Evolutionary conservation across 2,888 invertebrate species (phyloP), one percentile per base, ranked within the genome.

Genomic region (Zhuqinia jingwanae): DNA sequence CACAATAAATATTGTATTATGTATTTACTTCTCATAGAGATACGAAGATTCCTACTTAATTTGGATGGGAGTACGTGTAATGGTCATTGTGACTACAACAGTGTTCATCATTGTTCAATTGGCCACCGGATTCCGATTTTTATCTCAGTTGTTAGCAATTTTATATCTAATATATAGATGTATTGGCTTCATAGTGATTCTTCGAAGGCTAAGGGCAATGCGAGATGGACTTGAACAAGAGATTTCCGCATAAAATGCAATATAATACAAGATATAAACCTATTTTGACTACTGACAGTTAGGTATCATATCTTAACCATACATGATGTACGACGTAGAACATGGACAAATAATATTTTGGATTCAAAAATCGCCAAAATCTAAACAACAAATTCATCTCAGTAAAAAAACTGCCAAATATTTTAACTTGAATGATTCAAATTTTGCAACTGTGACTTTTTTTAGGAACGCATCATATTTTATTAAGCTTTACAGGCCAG

Each of bases 101-200:
- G 79, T 88, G 13, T 85, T 88, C 76, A 88, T 85, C 20, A 85
- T 88, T 15, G 88, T 85, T 10, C 82, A 85, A 25, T 50, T 88
- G 36, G 85, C 88, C 27, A 85, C 85, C 0, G 88, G 88, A 58
- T 88, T 85, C 36, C 11, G 70, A 25, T 88, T 88, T 47, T 22
- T 88, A 13, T 80, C 80, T 13, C 70, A 77, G 36, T 45, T 85
- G 15, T 47, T 88, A n/a, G 85, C 88, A 22, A 78, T 88, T 45
- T n/a, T 85, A 15, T 88, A 85, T 45, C 36, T 88, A 22, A 79
- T 88, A 22, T 88, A 88, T 25, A 36, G 88, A 45, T 79, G 82
- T n/a, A n/a, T 85, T n/a, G 88, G 85, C 0, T 88, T 88, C 56
- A 22, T 70, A 3, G 42, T 88, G 8, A 81, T 88, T 82, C 20